phyloP scores from a whole-genome alignment of 2,113 vertebrate species.

The Rhagologus leucostigma region DNA sequence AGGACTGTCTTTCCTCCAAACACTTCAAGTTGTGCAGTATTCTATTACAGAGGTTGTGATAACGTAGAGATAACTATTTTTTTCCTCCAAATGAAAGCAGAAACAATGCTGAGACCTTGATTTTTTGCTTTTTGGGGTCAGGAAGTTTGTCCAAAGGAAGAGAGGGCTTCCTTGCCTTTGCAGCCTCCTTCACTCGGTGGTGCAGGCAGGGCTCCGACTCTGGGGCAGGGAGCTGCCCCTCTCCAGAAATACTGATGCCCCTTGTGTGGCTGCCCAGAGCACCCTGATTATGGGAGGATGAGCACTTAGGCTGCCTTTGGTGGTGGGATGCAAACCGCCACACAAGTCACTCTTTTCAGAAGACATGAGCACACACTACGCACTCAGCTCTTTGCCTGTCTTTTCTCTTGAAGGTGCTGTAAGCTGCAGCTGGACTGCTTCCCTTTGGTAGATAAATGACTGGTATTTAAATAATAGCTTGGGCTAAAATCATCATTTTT shows the following conservation, averaged over 20 bases:
- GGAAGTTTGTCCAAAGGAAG: constrained; percentile 25
- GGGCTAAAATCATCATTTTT: background rate
- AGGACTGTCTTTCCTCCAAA: constrained; percentile 21
- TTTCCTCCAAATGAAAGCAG: background rate
- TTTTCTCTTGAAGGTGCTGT: background rate
- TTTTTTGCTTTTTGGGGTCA: background rate
- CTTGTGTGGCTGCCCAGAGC: background rate
- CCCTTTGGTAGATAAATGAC: background rate
- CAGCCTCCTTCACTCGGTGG: background rate
- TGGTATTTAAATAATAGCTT: background rate
- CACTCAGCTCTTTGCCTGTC: background rate
- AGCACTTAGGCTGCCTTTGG: background rate
- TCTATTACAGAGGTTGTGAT: constrained; percentile 9
- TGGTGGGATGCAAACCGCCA: background rate
- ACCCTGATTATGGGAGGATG: too few relatives aligned
- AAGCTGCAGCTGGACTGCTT: background rate
- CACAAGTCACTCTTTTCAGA: background rate
- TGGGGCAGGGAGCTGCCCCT: background rate
- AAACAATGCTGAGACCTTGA: background rate
- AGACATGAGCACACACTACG: accelerated
- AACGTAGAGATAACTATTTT: background rate
- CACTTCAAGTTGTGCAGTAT: background rate
- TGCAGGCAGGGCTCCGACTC: background rate
- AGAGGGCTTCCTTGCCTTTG: background rate
- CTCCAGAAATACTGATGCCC: background rate